These are phyloP conservation scores for Phrynosoma platyrhinos DNA, from an alignment of 2,113 vertebrate species.

Conservation along the genomic window DNA sequence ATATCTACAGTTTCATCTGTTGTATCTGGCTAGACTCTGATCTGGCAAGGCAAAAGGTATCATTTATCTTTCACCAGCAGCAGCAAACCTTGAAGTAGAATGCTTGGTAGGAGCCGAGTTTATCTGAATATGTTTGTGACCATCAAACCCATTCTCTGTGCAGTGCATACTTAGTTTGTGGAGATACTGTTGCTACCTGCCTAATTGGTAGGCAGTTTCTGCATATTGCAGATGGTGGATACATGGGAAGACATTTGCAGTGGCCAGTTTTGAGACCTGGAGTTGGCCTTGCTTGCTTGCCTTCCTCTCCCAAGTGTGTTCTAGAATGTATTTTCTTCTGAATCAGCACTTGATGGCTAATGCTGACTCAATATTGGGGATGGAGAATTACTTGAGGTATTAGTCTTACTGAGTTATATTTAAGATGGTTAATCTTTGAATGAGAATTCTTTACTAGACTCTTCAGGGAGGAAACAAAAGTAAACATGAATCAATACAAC, in stretches of 20 bases:
- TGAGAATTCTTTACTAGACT: background rate
- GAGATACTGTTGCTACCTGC: too few relatives aligned
- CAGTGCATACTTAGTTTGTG: too few relatives aligned
- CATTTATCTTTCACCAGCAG: background rate
- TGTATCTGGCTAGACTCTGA: background rate
- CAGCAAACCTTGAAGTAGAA: too few relatives aligned
- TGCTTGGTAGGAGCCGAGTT: too few relatives aligned
- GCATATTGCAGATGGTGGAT: background rate
- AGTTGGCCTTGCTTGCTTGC: background rate
- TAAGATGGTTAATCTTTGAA: background rate
- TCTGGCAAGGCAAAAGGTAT: background rate
- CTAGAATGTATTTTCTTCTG: background rate
- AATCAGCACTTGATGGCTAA: background rate
- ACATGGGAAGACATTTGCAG: background rate
- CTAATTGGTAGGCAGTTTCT: background rate
- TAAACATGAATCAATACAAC: background rate
- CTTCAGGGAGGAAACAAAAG: background rate
- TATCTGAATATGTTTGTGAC: too few relatives aligned
- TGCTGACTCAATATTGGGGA: background rate
- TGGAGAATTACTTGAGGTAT: background rate
- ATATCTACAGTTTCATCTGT: too few relatives aligned
- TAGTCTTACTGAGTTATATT: background rate
- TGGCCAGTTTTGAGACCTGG: background rate
- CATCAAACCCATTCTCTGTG: too few relatives aligned
- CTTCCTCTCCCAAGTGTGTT: background rate